Percentiles rank a stretch among this genome's conserved stretches.
Evolutionary conservation across 2,113 vertebrate species (phyloP).

Genomic region (Cercocebus atys): DNA sequence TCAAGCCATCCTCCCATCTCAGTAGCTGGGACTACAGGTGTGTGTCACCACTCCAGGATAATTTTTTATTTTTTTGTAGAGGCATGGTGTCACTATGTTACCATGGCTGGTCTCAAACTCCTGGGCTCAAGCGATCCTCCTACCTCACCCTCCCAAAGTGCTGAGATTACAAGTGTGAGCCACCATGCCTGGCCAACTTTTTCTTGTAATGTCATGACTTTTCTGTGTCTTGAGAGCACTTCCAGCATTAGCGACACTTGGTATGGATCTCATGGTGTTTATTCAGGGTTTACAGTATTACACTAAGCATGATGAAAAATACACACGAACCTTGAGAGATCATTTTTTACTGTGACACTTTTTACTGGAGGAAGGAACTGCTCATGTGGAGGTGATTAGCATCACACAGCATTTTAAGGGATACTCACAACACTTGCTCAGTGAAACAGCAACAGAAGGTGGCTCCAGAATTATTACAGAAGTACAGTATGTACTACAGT

Average conservation of each 20-base stretch:
- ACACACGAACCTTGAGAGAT: background rate
- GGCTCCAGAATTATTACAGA: background rate
- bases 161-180: too few species aligned
- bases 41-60: too few species aligned
- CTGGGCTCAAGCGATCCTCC: too few species aligned
- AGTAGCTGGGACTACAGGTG: too few species aligned
- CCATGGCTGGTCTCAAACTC: too few species aligned
- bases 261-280: background rate
- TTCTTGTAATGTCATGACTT: background rate
- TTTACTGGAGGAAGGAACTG: too few species aligned
- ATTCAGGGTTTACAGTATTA: background rate
- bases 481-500: background rate
- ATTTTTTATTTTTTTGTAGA: too few species aligned
- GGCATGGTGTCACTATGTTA: too few species aligned
- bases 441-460: background rate
- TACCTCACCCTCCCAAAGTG: too few species aligned
- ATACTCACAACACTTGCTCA: background rate
- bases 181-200: background rate
- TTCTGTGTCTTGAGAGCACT: background rate
- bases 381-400: background rate
- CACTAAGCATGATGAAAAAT: background rate
- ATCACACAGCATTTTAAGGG: background rate
- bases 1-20: too few species aligned
- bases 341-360: background rate
- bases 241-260: background rate